Evolutionary conservation across 2,888 invertebrate species (phyloP), one percentile per base, ranked within the genome.

Genomic region (Polydesmus complanatus): DNA sequence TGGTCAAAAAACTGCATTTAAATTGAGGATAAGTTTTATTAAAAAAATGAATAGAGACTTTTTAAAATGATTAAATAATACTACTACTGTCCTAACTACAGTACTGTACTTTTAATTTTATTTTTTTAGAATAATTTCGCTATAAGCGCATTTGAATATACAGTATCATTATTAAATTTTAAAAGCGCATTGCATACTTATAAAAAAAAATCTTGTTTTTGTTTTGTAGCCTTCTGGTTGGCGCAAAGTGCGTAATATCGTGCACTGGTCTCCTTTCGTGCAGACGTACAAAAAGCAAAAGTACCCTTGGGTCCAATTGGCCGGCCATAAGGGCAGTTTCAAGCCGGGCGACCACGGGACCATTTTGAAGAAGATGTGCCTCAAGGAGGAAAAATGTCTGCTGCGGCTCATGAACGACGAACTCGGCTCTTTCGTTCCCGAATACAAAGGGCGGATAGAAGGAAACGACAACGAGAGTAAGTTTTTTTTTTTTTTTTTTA

Each of bases 251-350:
- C 81, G 92, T 58, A 93, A 90, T 73, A 91, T 93, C 64, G 92
- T 95, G 26, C 91, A 92, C 73, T 93, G 94, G 91, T 92, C 93
- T 53, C 94, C 94, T 50, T 95, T 95, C 80, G 89, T 94, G 73
- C 94, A 94, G 77, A 93, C 90, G 0, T 94, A 93, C 80, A 94
- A 93, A 76, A 93, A 92, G 73, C 88, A 91, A 74, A 79, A 89
- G 68, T 94, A 94, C 76, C 94, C 93, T 60, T 95, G 95, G 95
- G 89, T 95, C 62, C 95, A 95, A 75, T 79, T 95, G 52, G 93
- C 93, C 19, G 94, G 94, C 0, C 94, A 94, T 73, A 92, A 94
- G 76, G 79, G 93, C 49, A 93, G 92, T 77, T 94, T 94, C 78
- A 88, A 89, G 70, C 89, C 93, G 1, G 94, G 93, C 0, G 74